Evolutionary conservation across 2,797 vertebrate species (phyloP).

Genomic region (Clarias platycephalus): DNA sequence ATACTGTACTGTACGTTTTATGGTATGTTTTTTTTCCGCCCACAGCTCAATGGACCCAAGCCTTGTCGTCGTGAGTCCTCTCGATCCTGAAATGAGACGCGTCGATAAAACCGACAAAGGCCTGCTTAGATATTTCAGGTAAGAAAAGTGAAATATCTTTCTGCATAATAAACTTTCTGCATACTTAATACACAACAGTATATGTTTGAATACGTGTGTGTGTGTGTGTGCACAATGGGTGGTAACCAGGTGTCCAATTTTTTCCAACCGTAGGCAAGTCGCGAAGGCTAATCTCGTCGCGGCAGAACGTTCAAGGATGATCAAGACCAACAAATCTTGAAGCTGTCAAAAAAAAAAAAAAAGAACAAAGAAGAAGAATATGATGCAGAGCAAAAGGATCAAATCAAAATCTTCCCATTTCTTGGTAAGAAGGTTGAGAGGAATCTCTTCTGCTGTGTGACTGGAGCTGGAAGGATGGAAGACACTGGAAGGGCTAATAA

Average conservation of each 20-base stretch:
- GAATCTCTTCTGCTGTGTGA: background rate
- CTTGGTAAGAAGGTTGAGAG: background rate
- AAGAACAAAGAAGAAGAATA: no score
- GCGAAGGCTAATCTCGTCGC: constrained; percentile 58
- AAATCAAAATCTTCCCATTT: constrained; percentile 39
- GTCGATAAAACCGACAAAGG: constrained; percentile 32
- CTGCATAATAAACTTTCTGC: background rate
- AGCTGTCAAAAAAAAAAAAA: constrained; percentile 49
- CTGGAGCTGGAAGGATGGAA: constrained; percentile 2
- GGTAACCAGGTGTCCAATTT: constrained; percentile 7
- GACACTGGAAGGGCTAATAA: constrained; percentile 9
- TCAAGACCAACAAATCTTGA: constrained; percentile 29
- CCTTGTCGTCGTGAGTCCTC: background rate
- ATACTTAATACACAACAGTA: no score
- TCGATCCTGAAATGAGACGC: background rate
- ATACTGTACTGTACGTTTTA: background rate
- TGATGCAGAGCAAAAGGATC: constrained; percentile 37
- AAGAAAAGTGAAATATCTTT: constrained; percentile 41
- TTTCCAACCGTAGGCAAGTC: constrained; percentile 59
- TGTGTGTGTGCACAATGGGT: background rate
- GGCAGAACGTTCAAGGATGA: constrained; percentile 9
- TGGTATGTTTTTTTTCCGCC: constrained; percentile 30
- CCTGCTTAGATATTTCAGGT: constrained; percentile 68
- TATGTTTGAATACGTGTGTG: background rate
- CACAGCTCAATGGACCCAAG: constrained; percentile 62